phyloP scores from a whole-genome alignment of 2,888 invertebrate genomes.

The Melikaiella ostensackeni region DNA sequence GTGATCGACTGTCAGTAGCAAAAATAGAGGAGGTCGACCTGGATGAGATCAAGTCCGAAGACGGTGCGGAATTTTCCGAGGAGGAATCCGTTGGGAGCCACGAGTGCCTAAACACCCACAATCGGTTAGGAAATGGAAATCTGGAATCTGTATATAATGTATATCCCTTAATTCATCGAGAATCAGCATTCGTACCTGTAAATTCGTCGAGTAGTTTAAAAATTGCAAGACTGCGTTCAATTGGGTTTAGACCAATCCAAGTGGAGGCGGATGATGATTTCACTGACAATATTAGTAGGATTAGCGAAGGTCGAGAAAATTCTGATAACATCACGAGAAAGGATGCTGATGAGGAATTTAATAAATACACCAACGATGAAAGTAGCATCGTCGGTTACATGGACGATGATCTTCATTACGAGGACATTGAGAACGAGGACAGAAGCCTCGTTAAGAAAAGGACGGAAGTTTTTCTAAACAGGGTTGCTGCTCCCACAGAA shows the following conservation, averaged over 20 bases:
- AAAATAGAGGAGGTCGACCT: conserved; percentile 60
- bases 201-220: conserved; percentile 59
- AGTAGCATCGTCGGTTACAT: conserved; percentile 70
- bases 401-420: conserved; percentile 71
- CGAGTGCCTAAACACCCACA: conserved; percentile 15
- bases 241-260: conserved; percentile 72
- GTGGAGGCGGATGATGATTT: conserved; percentile 40
- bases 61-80: conserved; percentile 50
- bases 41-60: conserved; percentile 63
- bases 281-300: conserved; percentile 20
- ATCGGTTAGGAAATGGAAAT: conserved; percentile 3
- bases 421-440: conserved; percentile 72
- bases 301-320: conserved; percentile 23
- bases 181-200: conserved; percentile 73
- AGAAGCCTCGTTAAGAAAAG: conserved; percentile 44
- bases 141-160: conserved; percentile 33
- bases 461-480: neutral
- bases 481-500: neutral
- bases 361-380: conserved; percentile 72
- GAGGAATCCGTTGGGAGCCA: conserved; percentile 47
- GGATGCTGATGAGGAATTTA: conserved; percentile 69
- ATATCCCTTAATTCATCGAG: conserved; percentile 23
- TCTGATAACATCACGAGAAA: conserved; percentile 51
- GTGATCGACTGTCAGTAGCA: conserved; percentile 38
- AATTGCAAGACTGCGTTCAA: conserved; percentile 69